Evolutionary conservation across 1,140 invertebrate species (phyloP).

Genomic region (Drosophila rhopaloa): DNA sequence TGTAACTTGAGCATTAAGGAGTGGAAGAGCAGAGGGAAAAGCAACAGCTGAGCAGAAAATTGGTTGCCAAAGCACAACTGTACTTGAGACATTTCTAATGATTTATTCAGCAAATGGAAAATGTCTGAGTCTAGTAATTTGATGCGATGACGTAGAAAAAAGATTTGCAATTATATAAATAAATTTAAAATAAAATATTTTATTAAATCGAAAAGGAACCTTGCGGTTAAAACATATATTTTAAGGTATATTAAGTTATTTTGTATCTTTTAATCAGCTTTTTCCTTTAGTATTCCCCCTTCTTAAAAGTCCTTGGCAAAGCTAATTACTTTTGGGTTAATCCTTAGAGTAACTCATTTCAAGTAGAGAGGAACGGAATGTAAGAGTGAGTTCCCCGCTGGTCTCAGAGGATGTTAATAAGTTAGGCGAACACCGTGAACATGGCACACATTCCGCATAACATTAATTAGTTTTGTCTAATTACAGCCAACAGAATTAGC

Average conservation of each 20-base stretch:
- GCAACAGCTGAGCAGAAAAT: slow-evolving; percentile 49
- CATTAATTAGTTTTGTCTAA: slow-evolving; percentile 76
- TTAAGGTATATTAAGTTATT: no score
- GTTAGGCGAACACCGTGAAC: slow-evolving; percentile 43
- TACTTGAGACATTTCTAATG: slow-evolving; percentile 33
- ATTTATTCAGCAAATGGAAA: slow-evolving; percentile 24
- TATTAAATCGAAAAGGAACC: neutral
- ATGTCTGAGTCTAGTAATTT: slow-evolving; percentile 1
- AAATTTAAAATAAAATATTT: neutral
- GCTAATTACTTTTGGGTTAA: slow-evolving; percentile 41
- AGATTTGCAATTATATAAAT: neutral
- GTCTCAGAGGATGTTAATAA: slow-evolving; percentile 47
- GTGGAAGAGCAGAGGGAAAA: neutral
- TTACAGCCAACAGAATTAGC: slow-evolving; percentile 46
- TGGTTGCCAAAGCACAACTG: slow-evolving; percentile 24
- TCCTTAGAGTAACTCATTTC: slow-evolving; percentile 10
- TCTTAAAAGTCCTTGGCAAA: slow-evolving; percentile 8
- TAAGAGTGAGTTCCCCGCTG: slow-evolving; percentile 9
- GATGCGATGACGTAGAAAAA: neutral
- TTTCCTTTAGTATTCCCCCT: neutral
- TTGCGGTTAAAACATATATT: no score
- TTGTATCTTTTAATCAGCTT: no score
- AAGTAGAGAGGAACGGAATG: neutral
- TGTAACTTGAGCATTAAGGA: slow-evolving; percentile 10
- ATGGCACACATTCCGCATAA: slow-evolving; percentile 56